Evolutionary conservation across 2,888 invertebrate species (phyloP), one percentile per base, ranked within the genome.

Genomic region (Tachina lurida): DNA sequence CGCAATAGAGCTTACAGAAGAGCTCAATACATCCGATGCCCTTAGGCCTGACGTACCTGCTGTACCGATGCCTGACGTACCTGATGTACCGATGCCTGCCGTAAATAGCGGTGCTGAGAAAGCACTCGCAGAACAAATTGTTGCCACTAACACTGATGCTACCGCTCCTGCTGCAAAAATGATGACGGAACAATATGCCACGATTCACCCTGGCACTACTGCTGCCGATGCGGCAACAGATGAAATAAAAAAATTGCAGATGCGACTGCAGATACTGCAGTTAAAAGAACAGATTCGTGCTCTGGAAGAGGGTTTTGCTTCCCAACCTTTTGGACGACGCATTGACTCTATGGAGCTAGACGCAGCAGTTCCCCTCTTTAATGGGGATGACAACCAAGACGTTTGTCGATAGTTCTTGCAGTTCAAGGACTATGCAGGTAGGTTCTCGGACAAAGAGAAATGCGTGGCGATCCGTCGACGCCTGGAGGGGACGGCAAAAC

Each of bases 401-500:
- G 9, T 63, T 2, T 2, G 2, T 3, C 52, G 41, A 13, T 68
- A 52, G 68, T 52, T 70, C 9, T 9, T 1, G 0, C 19, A 39
- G 10, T 56, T 19, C 4, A 19, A 56, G 15, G 54, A 71, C 1
- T 56, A 45, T 15, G 3, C 22, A 10, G 7, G 19, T 10, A 22
- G 39, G 17, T 1, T 77, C 5, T 49, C 41, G 3, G 8, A 1
- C 4, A 77, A 68, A 9, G 49, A 76, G 8, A 76, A 65, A n/a
- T 77, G 68, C 12, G 19, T 77, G 3, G 68, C n/a, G 1, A 13
- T 58, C 13, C 68, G 68, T 4, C 68, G 77, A 4, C 39, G 77
- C 4, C n/a, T 68, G 1, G 77, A 68, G 13, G 68, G 67, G 1
- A 77, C 77, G 2, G 68, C 77, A 22, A 77, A 68, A 49, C 67